These are phyloP conservation scores for Tinea semifulvella DNA, from an alignment of 2,888 invertebrate genomes.

Conservation along the genomic window DNA sequence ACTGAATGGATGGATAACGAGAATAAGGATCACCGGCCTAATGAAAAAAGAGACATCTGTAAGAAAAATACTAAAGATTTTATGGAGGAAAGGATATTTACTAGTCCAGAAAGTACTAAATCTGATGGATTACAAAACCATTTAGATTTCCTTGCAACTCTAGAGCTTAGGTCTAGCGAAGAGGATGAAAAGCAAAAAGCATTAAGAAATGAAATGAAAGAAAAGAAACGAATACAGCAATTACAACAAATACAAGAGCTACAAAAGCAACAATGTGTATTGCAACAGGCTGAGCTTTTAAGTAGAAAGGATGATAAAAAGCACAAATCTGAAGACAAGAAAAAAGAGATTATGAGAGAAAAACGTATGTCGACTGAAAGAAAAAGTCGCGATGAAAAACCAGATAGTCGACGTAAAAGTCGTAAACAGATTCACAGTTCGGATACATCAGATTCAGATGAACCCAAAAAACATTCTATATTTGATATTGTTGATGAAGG, in stretches of 20 bases:
- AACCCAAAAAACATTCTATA: conserved; percentile 89
- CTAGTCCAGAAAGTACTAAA: conserved; percentile 20
- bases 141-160: conserved; percentile 66
- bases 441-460: conserved; percentile 79
- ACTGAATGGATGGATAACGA: conserved; percentile 40
- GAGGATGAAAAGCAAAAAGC: conserved; percentile 68
- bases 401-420: conserved; percentile 49
- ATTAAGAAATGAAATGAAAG: conserved; percentile 63
- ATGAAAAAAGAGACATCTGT: conserved; percentile 34
- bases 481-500: conserved; percentile 91
- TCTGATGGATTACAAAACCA: conserved; percentile 53
- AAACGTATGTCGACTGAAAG: conserved; percentile 61
- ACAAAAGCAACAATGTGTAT: conserved; percentile 55
- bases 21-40: conserved; percentile 18
- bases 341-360: conserved; percentile 52
- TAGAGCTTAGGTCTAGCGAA: conserved; percentile 66
- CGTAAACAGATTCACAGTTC: conserved; percentile 64
- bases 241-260: conserved; percentile 58
- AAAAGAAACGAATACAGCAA: conserved; percentile 62
- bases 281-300: conserved; percentile 46
- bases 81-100: conserved; percentile 15
- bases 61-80: conserved; percentile 36
- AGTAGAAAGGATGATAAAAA: conserved; percentile 57
- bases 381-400: conserved; percentile 59
- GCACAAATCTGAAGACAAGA: conserved; percentile 48